Evolutionary conservation across 2,888 invertebrate species (phyloP).

Genomic region (Lasioglossum malachurum): DNA sequence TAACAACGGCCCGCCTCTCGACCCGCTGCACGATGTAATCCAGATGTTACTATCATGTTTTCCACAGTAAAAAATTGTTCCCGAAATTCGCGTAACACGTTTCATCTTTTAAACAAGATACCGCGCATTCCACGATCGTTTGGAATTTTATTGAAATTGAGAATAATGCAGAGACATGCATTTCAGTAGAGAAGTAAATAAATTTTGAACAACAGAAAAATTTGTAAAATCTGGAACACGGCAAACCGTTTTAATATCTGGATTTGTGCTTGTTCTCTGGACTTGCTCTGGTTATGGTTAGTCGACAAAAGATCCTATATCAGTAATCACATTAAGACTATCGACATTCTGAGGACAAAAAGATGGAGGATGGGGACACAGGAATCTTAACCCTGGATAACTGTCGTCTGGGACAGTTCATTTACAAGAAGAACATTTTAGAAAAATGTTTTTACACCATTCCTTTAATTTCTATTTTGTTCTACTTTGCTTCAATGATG

Average conservation of each 20-base stretch:
- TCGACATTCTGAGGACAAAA: constrained; percentile 2
- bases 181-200: neutral
- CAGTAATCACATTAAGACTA: constrained; percentile 11
- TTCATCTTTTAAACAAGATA: neutral
- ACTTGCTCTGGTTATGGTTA: constrained; percentile 25
- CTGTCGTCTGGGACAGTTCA: neutral
- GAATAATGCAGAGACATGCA: neutral
- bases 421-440: neutral
- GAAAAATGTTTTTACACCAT: neutral
- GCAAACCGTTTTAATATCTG: neutral
- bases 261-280: constrained; percentile 10
- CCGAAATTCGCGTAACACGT: neutral
- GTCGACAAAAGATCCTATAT: neutral
- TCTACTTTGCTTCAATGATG: neutral
- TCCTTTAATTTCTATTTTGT: neutral
- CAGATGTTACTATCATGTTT: neutral
- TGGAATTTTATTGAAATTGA: neutral
- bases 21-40: neutral
- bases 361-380: neutral
- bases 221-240: neutral
- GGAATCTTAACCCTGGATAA: neutral
- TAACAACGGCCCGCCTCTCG: neutral
- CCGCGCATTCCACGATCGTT: neutral
- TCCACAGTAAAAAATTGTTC: neutral
- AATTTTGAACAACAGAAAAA: neutral